Conservation (phyloP, 2,797 vertebrate genomes). For the Telmatherina bonti region DNA sequence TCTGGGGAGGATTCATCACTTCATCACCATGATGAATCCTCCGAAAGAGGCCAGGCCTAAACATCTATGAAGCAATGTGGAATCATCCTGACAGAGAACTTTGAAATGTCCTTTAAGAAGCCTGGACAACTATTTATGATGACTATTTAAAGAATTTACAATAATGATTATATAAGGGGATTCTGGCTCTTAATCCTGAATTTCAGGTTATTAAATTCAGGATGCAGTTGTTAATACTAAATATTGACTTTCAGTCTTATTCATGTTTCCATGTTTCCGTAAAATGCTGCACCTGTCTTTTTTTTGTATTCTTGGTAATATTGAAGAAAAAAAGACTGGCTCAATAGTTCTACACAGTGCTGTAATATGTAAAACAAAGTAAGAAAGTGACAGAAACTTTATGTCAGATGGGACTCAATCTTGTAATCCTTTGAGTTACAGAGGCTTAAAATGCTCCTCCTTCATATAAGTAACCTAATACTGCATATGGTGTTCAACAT, state of each 20-base stretch:
- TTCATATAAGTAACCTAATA: no score
- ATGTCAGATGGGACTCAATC: no score
- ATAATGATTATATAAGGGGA: no score
- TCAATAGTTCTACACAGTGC: background rate
- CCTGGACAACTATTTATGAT: background rate
- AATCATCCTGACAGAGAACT: background rate
- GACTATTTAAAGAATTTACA: no score
- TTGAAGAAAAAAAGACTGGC: background rate
- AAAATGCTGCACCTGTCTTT: background rate
- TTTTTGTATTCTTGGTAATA: no score
- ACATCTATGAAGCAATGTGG: background rate
- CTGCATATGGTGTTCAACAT: no score
- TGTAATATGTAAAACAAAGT: background rate
- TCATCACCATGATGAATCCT: background rate
- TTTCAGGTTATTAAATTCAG: no score
- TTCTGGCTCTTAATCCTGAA: background rate
- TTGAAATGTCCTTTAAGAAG: background rate
- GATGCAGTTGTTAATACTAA: background rate
- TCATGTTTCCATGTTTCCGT: background rate
- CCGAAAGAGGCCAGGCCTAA: background rate
- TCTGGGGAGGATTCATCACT: background rate
- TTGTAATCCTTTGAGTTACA: no score
- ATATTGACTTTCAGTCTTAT: background rate
- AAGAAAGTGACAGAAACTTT: no score
- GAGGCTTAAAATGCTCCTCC: no score